A percentile compares a stretch with the other conserved stretches of the same genome.
These are phyloP conservation scores for Hormaphis cornu DNA, from an alignment of 1,140 invertebrate species.

Conservation along the genomic window DNA sequence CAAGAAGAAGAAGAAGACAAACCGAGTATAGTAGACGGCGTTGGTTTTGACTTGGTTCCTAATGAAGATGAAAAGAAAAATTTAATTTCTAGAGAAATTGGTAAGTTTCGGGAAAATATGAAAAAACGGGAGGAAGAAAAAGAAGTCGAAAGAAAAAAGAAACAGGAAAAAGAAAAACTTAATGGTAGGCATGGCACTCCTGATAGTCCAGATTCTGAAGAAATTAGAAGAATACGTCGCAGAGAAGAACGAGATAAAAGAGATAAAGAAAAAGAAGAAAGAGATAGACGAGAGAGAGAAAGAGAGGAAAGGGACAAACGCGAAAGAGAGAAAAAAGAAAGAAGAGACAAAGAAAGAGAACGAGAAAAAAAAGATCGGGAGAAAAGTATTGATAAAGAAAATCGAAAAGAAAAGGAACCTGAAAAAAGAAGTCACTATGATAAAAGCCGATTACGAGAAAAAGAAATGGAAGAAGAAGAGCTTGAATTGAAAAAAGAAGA, in stretches of 20 bases:
- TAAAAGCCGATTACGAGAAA: constrained; percentile 51
- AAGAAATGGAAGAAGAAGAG: constrained; percentile 83
- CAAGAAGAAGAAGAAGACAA: constrained; percentile 14
- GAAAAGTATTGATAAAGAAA: constrained; percentile 37
- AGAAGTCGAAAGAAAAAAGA: constrained; percentile 42
- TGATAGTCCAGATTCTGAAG: constrained; percentile 17
- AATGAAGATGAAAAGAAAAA: constrained; percentile 89
- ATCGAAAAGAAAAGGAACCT: constrained; percentile 36
- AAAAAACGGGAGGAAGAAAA: constrained; percentile 65
- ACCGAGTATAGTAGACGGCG: constrained; percentile 16
- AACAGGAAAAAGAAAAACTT: constrained; percentile 34
- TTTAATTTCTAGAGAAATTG: constrained; percentile 91
- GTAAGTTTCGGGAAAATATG: constrained; percentile 93
- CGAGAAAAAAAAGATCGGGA: constrained; percentile 40
- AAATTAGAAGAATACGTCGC: constrained; percentile 25
- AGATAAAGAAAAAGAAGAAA: constrained; percentile 46
- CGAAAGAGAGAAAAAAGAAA: constrained; percentile 39
- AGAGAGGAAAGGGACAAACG: constrained; percentile 39
- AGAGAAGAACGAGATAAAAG: constrained; percentile 28
- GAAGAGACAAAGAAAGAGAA: constrained; percentile 39
- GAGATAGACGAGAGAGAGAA: constrained; percentile 44
- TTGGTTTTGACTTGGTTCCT: constrained; percentile 22
- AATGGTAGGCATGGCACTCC: constrained; percentile 7
- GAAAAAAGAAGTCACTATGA: constrained; percentile 32
- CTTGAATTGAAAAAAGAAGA: constrained; percentile 83